These are phyloP conservation scores for Lymantria dispar DNA, from an alignment of 2,888 invertebrate species.

Conservation along the genomic window DNA sequence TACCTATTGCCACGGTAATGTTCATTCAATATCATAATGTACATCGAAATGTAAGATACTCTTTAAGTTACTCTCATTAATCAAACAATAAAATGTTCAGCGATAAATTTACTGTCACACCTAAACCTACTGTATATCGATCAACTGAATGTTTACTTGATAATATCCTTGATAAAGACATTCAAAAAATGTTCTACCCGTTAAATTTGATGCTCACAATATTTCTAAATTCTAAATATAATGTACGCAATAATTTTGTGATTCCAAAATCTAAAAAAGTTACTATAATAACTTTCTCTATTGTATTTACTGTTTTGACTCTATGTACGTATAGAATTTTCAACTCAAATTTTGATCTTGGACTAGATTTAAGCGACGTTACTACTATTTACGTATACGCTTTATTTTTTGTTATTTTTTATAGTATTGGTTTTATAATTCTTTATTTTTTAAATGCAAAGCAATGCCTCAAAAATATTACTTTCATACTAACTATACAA, in stretches of 20 bases:
- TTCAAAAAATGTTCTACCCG: slow-evolving; percentile 15
- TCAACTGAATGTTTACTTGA: slow-evolving; percentile 8
- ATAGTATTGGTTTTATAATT: not conserved
- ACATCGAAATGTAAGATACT: too few species aligned
- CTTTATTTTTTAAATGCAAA: slow-evolving; percentile 3
- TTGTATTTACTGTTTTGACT: not conserved
- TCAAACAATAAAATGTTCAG: not conserved
- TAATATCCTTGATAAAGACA: slow-evolving; percentile 18
- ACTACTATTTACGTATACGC: not conserved
- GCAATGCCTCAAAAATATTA: slow-evolving; percentile 1
- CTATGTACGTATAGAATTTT: not conserved
- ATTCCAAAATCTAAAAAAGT: slow-evolving; percentile 8
- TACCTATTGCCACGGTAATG: too few species aligned
- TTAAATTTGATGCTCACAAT: slow-evolving; percentile 13
- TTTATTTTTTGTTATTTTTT: not conserved
- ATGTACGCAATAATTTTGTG: slow-evolving; percentile 12
- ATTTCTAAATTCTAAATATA: slow-evolving; percentile 18
- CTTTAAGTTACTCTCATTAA: too few species aligned
- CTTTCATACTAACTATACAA: slow-evolving; percentile 16
- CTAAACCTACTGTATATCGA: not conserved
- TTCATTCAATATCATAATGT: too few species aligned
- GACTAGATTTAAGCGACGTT: not conserved
- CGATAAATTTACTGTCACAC: not conserved
- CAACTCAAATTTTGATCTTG: not conserved
- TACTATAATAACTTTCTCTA: not conserved